Evolutionary conservation across 1,140 invertebrate genomes (phyloP), one percentile per base, ranked within the genome.

Genomic region (Camponotus vicinus): DNA sequence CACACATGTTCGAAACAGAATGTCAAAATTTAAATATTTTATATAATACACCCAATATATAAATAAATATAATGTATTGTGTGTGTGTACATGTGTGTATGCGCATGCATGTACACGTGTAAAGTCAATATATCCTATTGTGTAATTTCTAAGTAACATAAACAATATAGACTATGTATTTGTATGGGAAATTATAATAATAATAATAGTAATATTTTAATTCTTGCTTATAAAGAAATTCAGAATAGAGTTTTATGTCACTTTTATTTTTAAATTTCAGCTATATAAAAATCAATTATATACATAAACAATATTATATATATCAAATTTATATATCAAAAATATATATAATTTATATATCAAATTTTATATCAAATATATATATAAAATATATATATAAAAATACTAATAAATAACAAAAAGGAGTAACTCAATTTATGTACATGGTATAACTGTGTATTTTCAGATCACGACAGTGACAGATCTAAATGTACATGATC

Each of bases 401-500:
- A 37, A 57, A 27, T 34, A 15, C 15, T 2, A 8, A n/a, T 45
- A 45, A 15, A 63, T 66, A 18, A 21, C 6, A 11, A 32, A 21
- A 67, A 9, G 37, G 6, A 32, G 9, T 69, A 34, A 37, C 32
- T 3, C 0, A 45, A 45, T 34, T 42, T 52, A 79, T n/a, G 2
- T 18, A 21, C 8, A n/a, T 13, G 4, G 8, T 11, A 21, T 6
- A 34, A 59, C 0, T 34, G 18, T 67, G 21, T 15, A 57, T 42
- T 18, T 52, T 61, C 27, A 27, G 42, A 83, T 61, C 55, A 61
- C n/a, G n/a, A 59, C 37, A 42, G 15, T 73, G 52, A 61, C 37
- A 71, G 67, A 57, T 15, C 37, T n/a, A 59, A 73, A 55, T 73
- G 32, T 52, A 59, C n/a, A 73, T 61, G 27, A 73, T 32, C 45